phyloP scores from a whole-genome alignment of 2,888 invertebrate species.

The Orthonychiurus folsomi region DNA sequence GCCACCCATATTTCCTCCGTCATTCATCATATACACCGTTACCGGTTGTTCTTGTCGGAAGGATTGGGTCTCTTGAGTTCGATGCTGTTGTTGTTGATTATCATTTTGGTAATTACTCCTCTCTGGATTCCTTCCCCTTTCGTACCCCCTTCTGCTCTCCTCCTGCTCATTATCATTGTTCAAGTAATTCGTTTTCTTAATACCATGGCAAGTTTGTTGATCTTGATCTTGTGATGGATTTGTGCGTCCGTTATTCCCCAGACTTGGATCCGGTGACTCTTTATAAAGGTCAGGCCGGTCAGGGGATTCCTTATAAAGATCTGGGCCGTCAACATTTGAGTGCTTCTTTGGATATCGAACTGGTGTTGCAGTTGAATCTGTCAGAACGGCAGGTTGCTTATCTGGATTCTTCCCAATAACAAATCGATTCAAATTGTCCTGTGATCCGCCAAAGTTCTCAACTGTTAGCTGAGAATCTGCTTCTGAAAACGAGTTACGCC shows the following conservation, averaged over 20 bases:
- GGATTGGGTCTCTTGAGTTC: too few relatives aligned
- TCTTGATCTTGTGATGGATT: not conserved
- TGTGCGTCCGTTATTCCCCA: not conserved
- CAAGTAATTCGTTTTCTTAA: not conserved
- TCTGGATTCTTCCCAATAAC: slow-evolving; percentile 68
- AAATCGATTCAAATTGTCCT: slow-evolving; percentile 70
- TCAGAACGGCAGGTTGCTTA: slow-evolving; percentile 53
- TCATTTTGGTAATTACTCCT: not conserved
- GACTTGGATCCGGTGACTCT: slow-evolving; percentile 8
- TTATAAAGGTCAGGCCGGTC: slow-evolving; percentile 16
- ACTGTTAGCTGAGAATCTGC: slow-evolving; percentile 73
- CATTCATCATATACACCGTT: slow-evolving; percentile 8
- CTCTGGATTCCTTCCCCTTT: not conserved
- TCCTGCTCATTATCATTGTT: not conserved
- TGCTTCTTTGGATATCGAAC: slow-evolving; percentile 33
- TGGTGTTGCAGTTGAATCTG: slow-evolving; percentile 33
- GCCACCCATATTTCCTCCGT: slow-evolving; percentile 3
- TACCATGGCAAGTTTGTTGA: not conserved
- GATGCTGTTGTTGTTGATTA: not conserved
- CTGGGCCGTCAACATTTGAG: slow-evolving; percentile 34
- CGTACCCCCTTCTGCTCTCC: not conserved
- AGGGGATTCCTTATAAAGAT: slow-evolving; percentile 25
- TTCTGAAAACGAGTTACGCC: slow-evolving; percentile 65
- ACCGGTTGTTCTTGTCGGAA: slow-evolving; percentile 1
- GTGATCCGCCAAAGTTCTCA: slow-evolving; percentile 86